Evolutionary conservation across 2,888 invertebrate species (phyloP).

Genomic region (Chrysotoxum bicinctum): DNA sequence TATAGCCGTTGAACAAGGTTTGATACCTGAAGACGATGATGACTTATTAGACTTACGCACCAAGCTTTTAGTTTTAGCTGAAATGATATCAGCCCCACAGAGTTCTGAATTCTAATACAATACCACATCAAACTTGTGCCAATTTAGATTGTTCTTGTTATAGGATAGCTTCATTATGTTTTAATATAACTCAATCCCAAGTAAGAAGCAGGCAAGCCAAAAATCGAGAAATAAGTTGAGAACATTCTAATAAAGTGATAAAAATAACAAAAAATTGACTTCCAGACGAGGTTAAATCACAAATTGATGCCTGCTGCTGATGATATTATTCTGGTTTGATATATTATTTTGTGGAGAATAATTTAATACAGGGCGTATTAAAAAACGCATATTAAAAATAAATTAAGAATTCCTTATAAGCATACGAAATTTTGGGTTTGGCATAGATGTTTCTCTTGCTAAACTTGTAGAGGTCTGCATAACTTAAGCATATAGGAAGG

Average conservation of each 20-base stretch:
- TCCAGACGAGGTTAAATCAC: neutral
- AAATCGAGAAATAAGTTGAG: neutral
- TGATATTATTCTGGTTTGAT: no score
- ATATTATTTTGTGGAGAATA: no score
- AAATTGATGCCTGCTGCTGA: neutral
- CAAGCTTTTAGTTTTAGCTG: neutral
- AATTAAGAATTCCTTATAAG: no score
- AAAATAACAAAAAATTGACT: neutral
- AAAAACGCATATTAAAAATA: no score
- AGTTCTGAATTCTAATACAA: no score
- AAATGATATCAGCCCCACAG: neutral
- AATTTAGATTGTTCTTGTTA: constrained; percentile 19
- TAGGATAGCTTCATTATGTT: neutral
- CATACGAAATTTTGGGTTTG: no score
- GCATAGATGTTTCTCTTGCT: no score
- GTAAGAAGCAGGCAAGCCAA: neutral
- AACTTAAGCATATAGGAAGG: no score
- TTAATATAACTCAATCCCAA: neutral
- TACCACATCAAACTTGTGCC: constrained; percentile 34
- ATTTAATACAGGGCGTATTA: no score
- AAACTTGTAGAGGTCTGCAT: no score
- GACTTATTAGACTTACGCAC: neutral
- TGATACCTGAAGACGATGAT: constrained; percentile 13
- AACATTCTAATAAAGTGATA: neutral
- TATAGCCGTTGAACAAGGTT: constrained; percentile 3